Percentiles rank a stretch among this genome's conserved stretches.
Conservation (phyloP, 92 coral and sea anemone genomes). For the Anthopleura xanthogrammica region DNA sequence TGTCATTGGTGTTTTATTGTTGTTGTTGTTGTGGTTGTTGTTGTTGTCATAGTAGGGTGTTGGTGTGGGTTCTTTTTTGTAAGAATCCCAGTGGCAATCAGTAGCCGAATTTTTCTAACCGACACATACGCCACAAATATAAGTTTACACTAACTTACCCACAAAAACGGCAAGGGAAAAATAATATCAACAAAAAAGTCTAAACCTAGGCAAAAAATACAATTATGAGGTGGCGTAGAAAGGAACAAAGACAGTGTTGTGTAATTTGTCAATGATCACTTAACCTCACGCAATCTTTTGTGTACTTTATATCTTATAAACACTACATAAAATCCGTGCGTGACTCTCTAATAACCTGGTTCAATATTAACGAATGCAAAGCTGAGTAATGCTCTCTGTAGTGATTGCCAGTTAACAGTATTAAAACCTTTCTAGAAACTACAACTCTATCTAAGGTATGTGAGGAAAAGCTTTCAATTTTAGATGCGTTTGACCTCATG, state of each 20-base stretch:
- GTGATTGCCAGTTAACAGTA: background rate
- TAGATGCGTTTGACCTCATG: too few species aligned
- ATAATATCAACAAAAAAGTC: background rate
- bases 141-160: background rate
- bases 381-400: background rate
- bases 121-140: background rate
- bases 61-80: background rate
- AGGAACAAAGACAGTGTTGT: background rate
- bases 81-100: background rate
- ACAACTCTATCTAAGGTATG: background rate
- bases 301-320: background rate
- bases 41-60: too few species aligned
- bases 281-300: background rate
- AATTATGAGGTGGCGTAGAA: background rate
- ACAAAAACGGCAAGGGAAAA: background rate
- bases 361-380: background rate
- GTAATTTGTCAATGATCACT: conserved; percentile 2
- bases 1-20: background rate
- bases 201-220: background rate
- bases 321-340: background rate
- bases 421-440: background rate
- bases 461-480: too few species aligned
- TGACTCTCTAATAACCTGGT: background rate
- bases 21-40: background rate
- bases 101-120: too few species aligned